Evolutionary conservation across 2,113 vertebrate genomes (phyloP).

Genomic region (Oncorhynchus kisutch): DNA sequence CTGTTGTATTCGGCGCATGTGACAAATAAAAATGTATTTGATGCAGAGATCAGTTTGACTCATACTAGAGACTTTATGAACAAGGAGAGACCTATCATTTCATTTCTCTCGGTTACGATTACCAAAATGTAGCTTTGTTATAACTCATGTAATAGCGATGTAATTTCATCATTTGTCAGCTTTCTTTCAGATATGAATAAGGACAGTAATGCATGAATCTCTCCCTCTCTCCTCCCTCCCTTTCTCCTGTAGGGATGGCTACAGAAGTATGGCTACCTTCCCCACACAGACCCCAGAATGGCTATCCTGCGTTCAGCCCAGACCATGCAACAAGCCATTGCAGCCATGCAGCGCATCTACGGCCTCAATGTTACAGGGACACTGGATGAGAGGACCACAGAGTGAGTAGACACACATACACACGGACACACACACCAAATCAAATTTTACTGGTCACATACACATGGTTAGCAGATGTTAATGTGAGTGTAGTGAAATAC

Average conservation of each 20-base stretch:
- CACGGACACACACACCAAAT: neutral
- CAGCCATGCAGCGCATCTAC: slow-evolving; percentile 89
- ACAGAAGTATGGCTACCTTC: slow-evolving; percentile 88
- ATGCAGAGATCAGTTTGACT: no score
- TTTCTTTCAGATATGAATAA: no score
- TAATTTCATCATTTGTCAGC: no score
- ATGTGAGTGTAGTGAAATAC: no score
- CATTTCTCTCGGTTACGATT: no score
- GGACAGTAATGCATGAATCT: no score
- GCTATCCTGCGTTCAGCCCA: slow-evolving; percentile 83
- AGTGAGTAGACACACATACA: slow-evolving; percentile 73
- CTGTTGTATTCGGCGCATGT: no score
- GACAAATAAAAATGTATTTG: no score
- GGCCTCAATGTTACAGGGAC: slow-evolving; percentile 89
- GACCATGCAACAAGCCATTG: slow-evolving; percentile 85
- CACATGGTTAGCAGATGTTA: neutral
- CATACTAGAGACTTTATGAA: no score
- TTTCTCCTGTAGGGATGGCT: slow-evolving; percentile 81
- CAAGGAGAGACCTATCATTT: no score
- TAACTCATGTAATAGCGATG: no score
- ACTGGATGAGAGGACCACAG: slow-evolving; percentile 86
- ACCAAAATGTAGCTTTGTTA: no score
- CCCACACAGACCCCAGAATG: slow-evolving; percentile 79
- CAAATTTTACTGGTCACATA: neutral
- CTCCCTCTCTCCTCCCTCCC: neutral